Base-by-base conservation (phyloP, 1,140 invertebrate genomes). In the Bombyx mandarina region DNA sequence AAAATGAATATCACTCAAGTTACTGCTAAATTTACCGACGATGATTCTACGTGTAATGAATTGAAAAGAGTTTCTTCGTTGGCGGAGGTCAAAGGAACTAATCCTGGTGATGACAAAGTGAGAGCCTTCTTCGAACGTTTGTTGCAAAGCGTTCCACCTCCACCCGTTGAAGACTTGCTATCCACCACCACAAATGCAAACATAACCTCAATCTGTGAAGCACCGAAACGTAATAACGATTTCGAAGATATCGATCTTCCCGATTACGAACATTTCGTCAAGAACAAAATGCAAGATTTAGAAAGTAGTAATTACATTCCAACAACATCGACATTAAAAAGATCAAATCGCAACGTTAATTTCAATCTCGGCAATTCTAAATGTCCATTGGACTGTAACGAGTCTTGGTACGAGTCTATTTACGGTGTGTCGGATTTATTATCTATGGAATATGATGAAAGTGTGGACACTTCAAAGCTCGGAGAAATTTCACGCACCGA, bases 381-480 rank as follows among this genome's bases (percentile, higher is more conserved):
- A 61, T 58, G 7, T 63, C 51, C 71, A 65, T 65, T 65, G 18
- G 67, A 73, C 48, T 45, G 62, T 26, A 58, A 54, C 52, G 75
- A 75, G 45, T 74, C 71, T 7, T 86, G 82, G 82, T 77, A 82
- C 53, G 83, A 86, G 62, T 79, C 73, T 54, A 75, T 86, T 45
- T 86, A 79, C 58, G 83, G 83, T 8, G 50, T 86, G 26, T 77
- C 80, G 4, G 74, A 77, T 45, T 51, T 77, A n/a, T 63, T 35
- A 35, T 35, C 26, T 35, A 35, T 35, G 26, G 26, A 35, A 35
- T 35, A 35, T 35, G 46, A 47, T 47, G 12, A 47, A 6, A 47
- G 46, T 47, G 6, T 47, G 12, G 46, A 18, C 26, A 35, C 26
- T 35, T 47, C 10, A 47, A 47, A 47, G 6, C 46, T 8, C 7